These are phyloP conservation scores for Tachycineta bicolor DNA, from an alignment of 2,113 vertebrate species.

Conservation along the genomic window DNA sequence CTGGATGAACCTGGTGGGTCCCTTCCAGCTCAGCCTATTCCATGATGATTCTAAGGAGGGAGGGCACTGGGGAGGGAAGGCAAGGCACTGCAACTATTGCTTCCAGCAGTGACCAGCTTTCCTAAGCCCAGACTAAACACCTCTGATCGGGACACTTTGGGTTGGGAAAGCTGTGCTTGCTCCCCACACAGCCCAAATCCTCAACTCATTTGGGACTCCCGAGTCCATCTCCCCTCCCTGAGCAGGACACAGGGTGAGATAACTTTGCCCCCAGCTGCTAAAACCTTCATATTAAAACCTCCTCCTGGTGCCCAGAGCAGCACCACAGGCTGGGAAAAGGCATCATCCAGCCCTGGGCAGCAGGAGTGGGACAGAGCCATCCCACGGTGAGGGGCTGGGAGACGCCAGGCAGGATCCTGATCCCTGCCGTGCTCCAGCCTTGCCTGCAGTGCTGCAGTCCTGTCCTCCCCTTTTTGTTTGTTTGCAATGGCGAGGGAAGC, in stretches of 20 bases:
- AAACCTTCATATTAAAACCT: not conserved
- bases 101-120: fast-evolving
- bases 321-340: fast-evolving
- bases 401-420: not conserved
- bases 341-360: fast-evolving
- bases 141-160: fast-evolving
- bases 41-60: not conserved
- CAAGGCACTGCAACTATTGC: not conserved
- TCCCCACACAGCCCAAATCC: not conserved
- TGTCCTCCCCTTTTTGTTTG: not conserved
- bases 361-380: not conserved
- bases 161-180: not conserved
- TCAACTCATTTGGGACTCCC: fast-evolving
- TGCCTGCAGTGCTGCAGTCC: not conserved
- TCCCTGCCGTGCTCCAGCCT: not conserved
- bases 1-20: not conserved
- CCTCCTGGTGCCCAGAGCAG: not conserved
- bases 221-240: fast-evolving
- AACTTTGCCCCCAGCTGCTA: not conserved
- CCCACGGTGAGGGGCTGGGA: fast-evolving
- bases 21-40: not conserved
- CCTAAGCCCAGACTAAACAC: fast-evolving
- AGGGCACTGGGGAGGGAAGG: not conserved
- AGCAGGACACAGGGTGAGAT: not conserved
- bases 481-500: not conserved